Evolutionary conservation across 2,113 vertebrate species (phyloP), one percentile per base, ranked within the genome.

Genomic region (Columba livia): DNA sequence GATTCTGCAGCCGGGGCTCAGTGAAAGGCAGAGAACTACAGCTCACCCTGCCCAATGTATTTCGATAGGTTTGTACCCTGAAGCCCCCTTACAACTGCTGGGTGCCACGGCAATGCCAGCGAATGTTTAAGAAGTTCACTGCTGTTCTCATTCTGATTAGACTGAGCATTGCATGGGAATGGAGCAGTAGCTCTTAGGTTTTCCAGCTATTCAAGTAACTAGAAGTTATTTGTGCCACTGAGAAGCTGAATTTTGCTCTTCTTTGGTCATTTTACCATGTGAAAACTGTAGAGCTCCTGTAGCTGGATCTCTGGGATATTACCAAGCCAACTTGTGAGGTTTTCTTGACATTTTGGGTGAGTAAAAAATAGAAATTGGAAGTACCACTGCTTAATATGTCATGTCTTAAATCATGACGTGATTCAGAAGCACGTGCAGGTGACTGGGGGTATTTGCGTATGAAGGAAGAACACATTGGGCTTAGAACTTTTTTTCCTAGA

Each of bases 31-130:
- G 66, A 90, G 47, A 18, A 79, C 7, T 5, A 32, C 24, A 38
- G 23, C 23, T 70, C 14, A 54, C 25, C 44, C 34, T 87, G 34
- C 20, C 19, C 15, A 5, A 0, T 5, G 34, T 57, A 15, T 88
- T 51, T 58, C 29, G 12, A 0, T 23, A 51, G 11, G 18, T 18
- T 54, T 29, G 47, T 70, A 20, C 28, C 18, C 14, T 23, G 24
- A 67, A 79, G 57, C 24, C 26, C 21, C 28, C 13, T 48, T 28
- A 6, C 5, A 15, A 1, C 10, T 3, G 2, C 58, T 67, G 58
- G 31, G 50, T 81, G 36, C 51, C 10, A 2, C 0, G 0, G 36
- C 65, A n/a, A 31, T 53, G 25, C 53, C 51, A 32, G 31, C 31
- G 58, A 32, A 3, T 2, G 8, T 31, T 36, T 29, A 44, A 6